A percentile compares a stretch with the other conserved stretches of the same genome.
phyloP scores from a whole-genome alignment of 2,113 vertebrate species.

The Hipposideros armiger region DNA sequence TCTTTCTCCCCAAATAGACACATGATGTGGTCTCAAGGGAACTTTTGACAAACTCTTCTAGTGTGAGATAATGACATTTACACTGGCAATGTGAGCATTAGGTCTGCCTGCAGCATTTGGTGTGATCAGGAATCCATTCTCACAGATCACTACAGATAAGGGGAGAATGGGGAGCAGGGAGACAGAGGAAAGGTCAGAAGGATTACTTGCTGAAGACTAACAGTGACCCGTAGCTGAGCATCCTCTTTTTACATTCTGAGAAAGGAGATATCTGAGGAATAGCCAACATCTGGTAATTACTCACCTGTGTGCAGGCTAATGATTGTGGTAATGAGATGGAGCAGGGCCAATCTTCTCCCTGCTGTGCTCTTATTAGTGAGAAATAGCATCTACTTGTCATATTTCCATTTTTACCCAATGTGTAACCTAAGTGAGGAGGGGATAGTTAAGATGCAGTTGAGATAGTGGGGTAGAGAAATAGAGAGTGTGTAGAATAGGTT shows the following conservation, averaged over 20 bases:
- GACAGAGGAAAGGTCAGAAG: not conserved
- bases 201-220: not conserved
- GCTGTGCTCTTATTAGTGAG: constrained; percentile 70
- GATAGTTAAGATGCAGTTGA: not conserved
- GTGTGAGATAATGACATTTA: not conserved
- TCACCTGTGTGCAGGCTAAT: constrained; percentile 73
- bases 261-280: not conserved
- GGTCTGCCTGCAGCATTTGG: not conserved
- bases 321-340: constrained; percentile 70
- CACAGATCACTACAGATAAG: not conserved
- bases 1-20: not conserved
- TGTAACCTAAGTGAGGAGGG: not conserved
- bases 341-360: constrained; percentile 67
- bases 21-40: not conserved
- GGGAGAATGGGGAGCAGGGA: not conserved
- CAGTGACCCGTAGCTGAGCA: not conserved
- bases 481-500: not conserved
- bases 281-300: constrained; percentile 72
- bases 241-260: not conserved
- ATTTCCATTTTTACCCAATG: constrained; percentile 57
- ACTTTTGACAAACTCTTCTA: constrained; percentile 1
- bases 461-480: not conserved
- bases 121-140: not conserved
- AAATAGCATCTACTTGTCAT: constrained; percentile 65
- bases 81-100: not conserved